Conservation (phyloP, 2,113 vertebrate species). For the Grallaria varia region DNA sequence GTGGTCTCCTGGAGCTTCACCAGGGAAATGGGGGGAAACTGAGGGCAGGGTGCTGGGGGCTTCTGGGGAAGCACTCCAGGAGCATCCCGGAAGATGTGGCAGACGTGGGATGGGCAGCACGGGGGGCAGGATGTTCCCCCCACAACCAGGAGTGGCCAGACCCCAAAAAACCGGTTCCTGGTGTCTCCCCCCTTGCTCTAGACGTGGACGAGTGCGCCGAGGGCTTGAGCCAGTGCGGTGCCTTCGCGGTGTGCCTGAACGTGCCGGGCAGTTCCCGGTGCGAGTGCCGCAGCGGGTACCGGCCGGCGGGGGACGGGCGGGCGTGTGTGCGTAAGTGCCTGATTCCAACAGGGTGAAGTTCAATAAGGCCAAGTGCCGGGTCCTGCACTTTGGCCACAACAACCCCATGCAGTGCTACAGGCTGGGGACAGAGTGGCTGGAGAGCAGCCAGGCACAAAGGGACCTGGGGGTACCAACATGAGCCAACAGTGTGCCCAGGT, state of each 20-base stretch:
- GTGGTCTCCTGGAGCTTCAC: rapidly evolving
- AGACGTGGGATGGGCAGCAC: rapidly evolving
- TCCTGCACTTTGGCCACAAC: too few relatives aligned
- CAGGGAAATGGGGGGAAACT: not conserved
- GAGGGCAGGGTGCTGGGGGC: not conserved
- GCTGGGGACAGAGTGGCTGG: too few relatives aligned
- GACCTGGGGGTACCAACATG: too few relatives aligned
- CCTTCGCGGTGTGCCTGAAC: slow-evolving; percentile 81
- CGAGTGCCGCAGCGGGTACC: slow-evolving; percentile 78
- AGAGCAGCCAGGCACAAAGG: too few relatives aligned
- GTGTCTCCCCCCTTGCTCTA: slow-evolving; percentile 16
- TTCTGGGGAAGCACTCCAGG: rapidly evolving
- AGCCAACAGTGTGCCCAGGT: too few relatives aligned
- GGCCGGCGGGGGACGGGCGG: slow-evolving; percentile 70
- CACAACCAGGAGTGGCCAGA: not conserved
- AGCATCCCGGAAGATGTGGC: rapidly evolving
- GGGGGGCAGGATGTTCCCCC: not conserved
- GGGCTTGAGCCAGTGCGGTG: slow-evolving; percentile 73
- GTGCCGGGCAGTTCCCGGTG: slow-evolving; percentile 82
- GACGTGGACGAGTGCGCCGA: slow-evolving; percentile 88
- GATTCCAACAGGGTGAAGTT: too few relatives aligned
- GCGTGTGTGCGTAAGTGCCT: slow-evolving; percentile 82
- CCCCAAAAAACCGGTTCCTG: rapidly evolving
- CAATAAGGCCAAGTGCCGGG: too few relatives aligned
- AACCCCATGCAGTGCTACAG: too few relatives aligned